Conservation (phyloP, 2,888 invertebrate species). For the Agrilus mali region DNA sequence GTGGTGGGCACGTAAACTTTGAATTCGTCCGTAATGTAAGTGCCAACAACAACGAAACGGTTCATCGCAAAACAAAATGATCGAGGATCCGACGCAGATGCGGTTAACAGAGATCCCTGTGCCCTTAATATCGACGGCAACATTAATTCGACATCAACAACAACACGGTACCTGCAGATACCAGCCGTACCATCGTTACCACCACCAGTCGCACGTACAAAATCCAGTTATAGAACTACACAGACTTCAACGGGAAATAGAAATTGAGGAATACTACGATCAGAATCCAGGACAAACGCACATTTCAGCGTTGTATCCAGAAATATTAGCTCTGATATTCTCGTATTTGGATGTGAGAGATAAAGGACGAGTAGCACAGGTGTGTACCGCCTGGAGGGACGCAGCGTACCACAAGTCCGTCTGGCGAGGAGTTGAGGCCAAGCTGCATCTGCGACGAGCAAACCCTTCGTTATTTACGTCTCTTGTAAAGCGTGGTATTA, state of each 20-base stretch:
- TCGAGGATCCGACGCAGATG: slow-evolving; percentile 43
- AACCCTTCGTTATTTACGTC: slow-evolving; percentile 77
- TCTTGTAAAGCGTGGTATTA: slow-evolving; percentile 76
- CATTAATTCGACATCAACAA: slow-evolving; percentile 38
- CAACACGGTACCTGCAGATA: slow-evolving; percentile 38
- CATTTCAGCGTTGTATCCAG: slow-evolving; percentile 82
- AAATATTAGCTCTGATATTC: slow-evolving; percentile 85
- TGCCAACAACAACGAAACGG: slow-evolving; percentile 15
- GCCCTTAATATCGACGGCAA: slow-evolving; percentile 38
- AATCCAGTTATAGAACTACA: slow-evolving; percentile 32
- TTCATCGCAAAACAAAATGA: slow-evolving; percentile 19
- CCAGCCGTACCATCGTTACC: slow-evolving; percentile 50
- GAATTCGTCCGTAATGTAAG: slow-evolving; percentile 34
- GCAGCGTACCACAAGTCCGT: slow-evolving; percentile 86
- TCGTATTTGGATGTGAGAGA: slow-evolving; percentile 78
- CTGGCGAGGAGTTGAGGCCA: slow-evolving; percentile 89
- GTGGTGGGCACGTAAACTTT: slow-evolving; percentile 14
- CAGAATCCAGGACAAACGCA: slow-evolving; percentile 45
- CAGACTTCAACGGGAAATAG: slow-evolving; percentile 13
- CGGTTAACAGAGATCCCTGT: slow-evolving; percentile 46
- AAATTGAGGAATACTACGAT: slow-evolving; percentile 17
- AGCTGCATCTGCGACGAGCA: slow-evolving; percentile 72
- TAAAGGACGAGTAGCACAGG: slow-evolving; percentile 82
- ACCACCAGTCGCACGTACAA: slow-evolving; percentile 51
- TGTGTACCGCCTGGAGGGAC: slow-evolving; percentile 81